Base-by-base conservation (phyloP, 2,888 invertebrate genomes). In the Cecidostiba fungosa region DNA sequence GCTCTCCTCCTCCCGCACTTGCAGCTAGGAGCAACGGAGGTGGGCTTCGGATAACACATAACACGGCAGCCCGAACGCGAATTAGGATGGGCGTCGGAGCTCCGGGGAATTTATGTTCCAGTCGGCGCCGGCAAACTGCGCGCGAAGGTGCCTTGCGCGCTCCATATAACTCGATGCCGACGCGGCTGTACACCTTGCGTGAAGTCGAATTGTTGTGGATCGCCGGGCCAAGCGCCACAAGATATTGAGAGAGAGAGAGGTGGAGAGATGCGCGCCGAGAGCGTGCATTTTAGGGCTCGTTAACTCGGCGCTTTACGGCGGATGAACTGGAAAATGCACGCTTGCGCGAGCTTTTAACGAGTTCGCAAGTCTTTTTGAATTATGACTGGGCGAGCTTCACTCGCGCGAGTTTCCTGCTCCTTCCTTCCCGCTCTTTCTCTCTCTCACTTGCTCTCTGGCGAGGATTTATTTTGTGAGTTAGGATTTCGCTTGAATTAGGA, bases 31-130 rank as follows among this genome's bases (percentile, higher is more conserved):
- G 82, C 10, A 16, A n/a, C 19, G 6, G 50, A 76, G 76, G 23
- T 50, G n/a, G 0, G 29, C 0, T 43, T 26, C 43, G 69, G 47
- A 73, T 73, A 69, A 59, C 47, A 73, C 62, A 43, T 43, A 43
- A 66, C 47, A 73, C 47, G 39, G 47, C 47, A 29, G 47, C 4
- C 62, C 77, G 62, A 62, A 50, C 32, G 66, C 26, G 72, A 76
- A 80, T 84, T 85, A 69, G 66, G 79, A 73, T 70, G 70, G 62
- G 80, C 66, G 84, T 74, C 74, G 23, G 29, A 23, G 82, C 82
- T 76, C 62, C 76, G 66, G 87, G 84, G 87, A 89, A 90, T 90
- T 90, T 89, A 90, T 89, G 88, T 88, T 86, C 85, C 59, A 82
- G 77, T 78, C 86, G 89, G 36, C 70, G 77, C 77, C 86, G 89